phyloP scores from a whole-genome alignment of 2,888 invertebrate species.

The Schizaphis graminum region DNA sequence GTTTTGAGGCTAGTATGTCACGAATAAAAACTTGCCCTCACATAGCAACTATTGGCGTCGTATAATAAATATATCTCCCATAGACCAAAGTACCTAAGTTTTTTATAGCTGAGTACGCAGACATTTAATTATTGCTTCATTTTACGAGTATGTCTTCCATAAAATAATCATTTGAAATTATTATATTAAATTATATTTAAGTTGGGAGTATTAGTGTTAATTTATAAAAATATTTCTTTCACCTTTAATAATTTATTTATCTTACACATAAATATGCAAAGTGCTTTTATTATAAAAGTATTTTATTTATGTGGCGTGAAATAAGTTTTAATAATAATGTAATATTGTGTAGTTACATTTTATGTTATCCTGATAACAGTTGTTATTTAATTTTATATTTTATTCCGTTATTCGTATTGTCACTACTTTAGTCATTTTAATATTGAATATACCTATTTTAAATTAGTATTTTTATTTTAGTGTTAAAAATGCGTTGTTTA shows the following conservation, averaged over 20 bases:
- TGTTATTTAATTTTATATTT: not conserved
- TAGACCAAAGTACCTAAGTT: not conserved
- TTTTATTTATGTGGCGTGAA: not conserved
- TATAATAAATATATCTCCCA: not conserved
- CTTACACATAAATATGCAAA: not conserved
- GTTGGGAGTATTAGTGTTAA: not conserved
- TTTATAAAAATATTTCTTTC: conserved; percentile 3
- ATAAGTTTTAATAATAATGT: not conserved
- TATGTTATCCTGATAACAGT: not conserved
- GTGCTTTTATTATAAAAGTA: not conserved
- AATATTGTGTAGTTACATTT: not conserved
- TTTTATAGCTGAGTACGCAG: not conserved
- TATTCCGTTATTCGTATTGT: not conserved
- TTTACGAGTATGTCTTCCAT: not conserved
- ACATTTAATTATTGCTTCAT: not conserved
- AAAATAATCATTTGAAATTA: not conserved
- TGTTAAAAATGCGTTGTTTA: not conserved
- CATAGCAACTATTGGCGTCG: not conserved
- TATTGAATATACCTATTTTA: not conserved
- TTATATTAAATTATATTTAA: not conserved
- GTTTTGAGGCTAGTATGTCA: conserved; percentile 36
- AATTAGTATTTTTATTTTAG: not conserved
- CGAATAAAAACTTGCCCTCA: conserved; percentile 15
- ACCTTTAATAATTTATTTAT: not conserved
- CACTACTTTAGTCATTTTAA: not conserved